Evolutionary conservation across 1,140 invertebrate species (phyloP).

Genomic region (Rhyacophila brunnea): DNA sequence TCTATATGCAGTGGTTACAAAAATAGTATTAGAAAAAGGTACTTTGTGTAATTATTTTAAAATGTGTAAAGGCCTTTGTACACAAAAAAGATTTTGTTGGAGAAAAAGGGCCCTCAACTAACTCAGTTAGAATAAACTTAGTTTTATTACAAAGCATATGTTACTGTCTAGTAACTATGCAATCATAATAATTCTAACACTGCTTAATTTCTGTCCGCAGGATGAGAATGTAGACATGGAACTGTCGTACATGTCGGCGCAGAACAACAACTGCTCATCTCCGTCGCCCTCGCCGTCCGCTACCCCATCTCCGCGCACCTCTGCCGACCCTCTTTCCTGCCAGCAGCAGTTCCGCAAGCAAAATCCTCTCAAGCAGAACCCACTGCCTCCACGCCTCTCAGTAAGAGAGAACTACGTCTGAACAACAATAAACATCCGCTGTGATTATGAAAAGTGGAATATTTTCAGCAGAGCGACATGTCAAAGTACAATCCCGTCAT

Average conservation of each 20-base stretch:
- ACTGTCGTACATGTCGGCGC: slow-evolving; percentile 30
- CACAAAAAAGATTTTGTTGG: too few species aligned
- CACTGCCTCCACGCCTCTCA: background rate
- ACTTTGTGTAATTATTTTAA: too few species aligned
- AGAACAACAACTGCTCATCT: slow-evolving; percentile 34
- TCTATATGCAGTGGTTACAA: too few species aligned
- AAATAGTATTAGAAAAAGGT: too few species aligned
- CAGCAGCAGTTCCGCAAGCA: slow-evolving; percentile 24
- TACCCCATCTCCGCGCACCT: slow-evolving; percentile 12
- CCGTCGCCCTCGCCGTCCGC: slow-evolving; percentile 13
- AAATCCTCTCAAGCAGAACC: slow-evolving; percentile 10
- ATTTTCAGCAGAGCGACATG: too few species aligned
- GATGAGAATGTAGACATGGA: slow-evolving; percentile 32
- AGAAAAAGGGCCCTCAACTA: too few species aligned
- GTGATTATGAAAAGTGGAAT: too few species aligned
- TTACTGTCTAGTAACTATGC: background rate
- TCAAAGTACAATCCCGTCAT: too few species aligned
- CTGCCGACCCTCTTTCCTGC: slow-evolving; percentile 15
- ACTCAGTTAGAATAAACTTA: too few species aligned
- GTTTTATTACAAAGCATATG: background rate
- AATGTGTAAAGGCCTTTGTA: too few species aligned
- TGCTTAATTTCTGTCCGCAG: slow-evolving; percentile 17
- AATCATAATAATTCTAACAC: background rate
- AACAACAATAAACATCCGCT: too few species aligned
- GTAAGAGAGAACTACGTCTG: slow-evolving; percentile 32